Percentiles rank a stretch among this genome's conserved stretches.
Conservation (phyloP, 1,140 invertebrate genomes). For the Homarus americanus region DNA sequence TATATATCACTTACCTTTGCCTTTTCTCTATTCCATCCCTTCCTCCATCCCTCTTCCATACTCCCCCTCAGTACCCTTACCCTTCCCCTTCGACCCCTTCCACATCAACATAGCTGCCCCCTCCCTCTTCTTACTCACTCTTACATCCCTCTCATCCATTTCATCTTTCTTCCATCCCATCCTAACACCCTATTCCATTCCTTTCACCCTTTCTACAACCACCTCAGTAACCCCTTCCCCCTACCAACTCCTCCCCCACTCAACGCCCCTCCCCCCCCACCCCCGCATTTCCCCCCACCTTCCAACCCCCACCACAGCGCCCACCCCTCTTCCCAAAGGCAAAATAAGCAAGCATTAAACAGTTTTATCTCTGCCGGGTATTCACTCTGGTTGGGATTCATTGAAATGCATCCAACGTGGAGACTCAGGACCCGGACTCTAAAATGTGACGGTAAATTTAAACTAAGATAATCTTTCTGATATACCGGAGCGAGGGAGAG, state of each 20-base stretch:
- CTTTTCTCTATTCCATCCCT: too few species aligned
- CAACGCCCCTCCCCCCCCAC: background rate
- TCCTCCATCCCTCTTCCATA: background rate
- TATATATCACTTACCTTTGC: too few species aligned
- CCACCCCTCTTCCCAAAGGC: background rate
- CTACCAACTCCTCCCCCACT: background rate
- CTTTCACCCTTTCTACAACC: too few species aligned
- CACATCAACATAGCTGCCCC: too few species aligned
- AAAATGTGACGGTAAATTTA: slow-evolving; percentile 36
- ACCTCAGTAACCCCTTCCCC: background rate
- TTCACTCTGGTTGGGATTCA: background rate
- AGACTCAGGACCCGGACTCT: background rate
- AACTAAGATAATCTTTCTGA: slow-evolving; percentile 22
- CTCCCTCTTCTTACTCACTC: background rate
- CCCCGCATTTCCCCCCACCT: background rate
- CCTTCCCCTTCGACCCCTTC: background rate
- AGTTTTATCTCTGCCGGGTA: slow-evolving; percentile 12
- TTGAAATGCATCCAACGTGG: slow-evolving; percentile 2
- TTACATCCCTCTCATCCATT: background rate
- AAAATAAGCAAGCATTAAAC: slow-evolving; percentile 19
- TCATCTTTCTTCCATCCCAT: too few species aligned
- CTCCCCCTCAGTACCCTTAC: background rate
- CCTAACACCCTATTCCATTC: too few species aligned
- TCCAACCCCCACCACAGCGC: background rate
- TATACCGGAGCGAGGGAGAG: background rate